Conservation (phyloP, 2,797 vertebrate species). For the Valencia hispanica region DNA sequence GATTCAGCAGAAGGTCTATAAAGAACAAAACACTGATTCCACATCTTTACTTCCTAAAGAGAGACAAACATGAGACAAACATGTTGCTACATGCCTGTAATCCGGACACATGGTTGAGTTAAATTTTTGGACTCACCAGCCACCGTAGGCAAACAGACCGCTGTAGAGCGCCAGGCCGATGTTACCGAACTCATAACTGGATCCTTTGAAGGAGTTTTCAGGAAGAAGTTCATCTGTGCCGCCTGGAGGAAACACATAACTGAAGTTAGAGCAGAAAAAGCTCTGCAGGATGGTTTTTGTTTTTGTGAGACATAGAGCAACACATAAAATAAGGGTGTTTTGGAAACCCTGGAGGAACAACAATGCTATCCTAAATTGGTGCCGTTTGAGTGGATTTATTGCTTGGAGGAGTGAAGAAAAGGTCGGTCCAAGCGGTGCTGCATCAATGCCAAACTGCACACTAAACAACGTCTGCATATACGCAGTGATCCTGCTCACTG, state of each 20-base stretch:
- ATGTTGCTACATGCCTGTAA: background rate
- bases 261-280: background rate
- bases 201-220: conserved; percentile 87
- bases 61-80: too few relatives aligned
- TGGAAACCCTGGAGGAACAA: background rate
- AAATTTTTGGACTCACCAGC: conserved; percentile 85
- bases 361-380: conserved; percentile 17
- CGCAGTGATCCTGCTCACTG: background rate
- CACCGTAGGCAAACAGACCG: conserved; percentile 95
- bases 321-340: conserved; percentile 16
- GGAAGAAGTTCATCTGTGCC: conserved; percentile 80
- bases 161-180: conserved; percentile 94
- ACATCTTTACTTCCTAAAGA: too few relatives aligned
- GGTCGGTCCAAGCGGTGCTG: too few relatives aligned
- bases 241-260: conserved; percentile 72
- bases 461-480: background rate
- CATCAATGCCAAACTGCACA: too few relatives aligned
- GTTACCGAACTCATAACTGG: conserved; percentile 87
- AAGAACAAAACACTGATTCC: too few relatives aligned
- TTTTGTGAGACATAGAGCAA: conserved; percentile 15
- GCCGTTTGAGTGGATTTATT: conserved; percentile 22
- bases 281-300: conserved; percentile 8
- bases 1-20: too few relatives aligned
- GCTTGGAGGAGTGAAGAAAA: background rate
- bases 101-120: background rate